Base-by-base conservation (phyloP, 2,888 invertebrate species). In the Eretmocerus hayati region DNA sequence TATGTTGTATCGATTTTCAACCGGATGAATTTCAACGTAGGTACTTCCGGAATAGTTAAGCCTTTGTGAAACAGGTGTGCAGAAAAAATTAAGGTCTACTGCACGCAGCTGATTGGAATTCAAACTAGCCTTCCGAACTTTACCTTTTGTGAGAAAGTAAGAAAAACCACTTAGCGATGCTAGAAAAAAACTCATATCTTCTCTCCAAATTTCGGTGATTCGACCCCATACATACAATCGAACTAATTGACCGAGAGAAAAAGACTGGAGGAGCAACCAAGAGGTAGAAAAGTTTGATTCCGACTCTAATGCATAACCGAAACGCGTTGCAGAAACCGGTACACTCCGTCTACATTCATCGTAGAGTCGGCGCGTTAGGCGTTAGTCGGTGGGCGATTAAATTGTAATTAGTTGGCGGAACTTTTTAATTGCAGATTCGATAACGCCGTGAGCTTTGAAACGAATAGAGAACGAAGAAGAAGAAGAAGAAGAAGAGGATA, bases 341-440 rank as follows among this genome's bases (percentile, higher is more conserved):
- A 11, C 11, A 9, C 26, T 26, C 26, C 11, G 6, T 26, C 11
- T 26, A 26, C 11, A 6, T 26, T 11, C 8, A 6, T 26, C 26
- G 26, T 11, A 26, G 26, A 11, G 26, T 11, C 11, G 8, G 26
- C 26, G 8, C 26, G 26, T 6, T 11, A 11, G 8, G 26, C 26
- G 46, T n/a, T n/a, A n/a, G n/a, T n/a, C n/a, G 55, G 39, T 53
- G 58, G 60, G 57, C 62, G 61, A 65, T 68, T 65, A 65, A 67
- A 69, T 66, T 68, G 66, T 68, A 67, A 68, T 67, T 68, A 68
- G 66, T 65, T 62, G n/a, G 59, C 52, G 54, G 55, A 69, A 67
- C 65, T 67, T 68, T 68, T 67, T 67, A 69, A 68, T 69, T 69
- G 67, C 66, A 61, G 64, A 67, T 67, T 66, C 66, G 66, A 67